These are phyloP conservation scores for Glossophaga mutica DNA, from an alignment of 2,797 vertebrate genomes.

Conservation along the genomic window DNA sequence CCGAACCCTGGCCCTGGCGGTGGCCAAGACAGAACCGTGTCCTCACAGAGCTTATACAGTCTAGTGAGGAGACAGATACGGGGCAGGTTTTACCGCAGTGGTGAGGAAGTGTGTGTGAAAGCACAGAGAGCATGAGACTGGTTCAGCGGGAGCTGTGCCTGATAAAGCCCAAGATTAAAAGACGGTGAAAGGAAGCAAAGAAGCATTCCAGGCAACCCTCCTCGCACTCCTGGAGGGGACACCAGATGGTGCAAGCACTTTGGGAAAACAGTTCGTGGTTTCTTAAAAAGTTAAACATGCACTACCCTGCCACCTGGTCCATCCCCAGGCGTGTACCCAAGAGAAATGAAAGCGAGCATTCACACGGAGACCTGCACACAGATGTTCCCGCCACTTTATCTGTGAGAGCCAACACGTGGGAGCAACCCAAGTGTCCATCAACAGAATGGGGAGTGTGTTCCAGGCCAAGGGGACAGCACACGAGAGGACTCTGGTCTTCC, in stretches of 20 bases:
- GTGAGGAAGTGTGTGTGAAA: not conserved
- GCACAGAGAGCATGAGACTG: not conserved
- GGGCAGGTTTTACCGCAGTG: not conserved
- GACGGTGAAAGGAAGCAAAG: not conserved
- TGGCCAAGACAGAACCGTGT: not conserved
- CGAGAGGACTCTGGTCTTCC: not conserved
- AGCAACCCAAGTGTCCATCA: not conserved
- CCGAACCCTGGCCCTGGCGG: not conserved
- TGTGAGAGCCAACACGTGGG: not conserved
- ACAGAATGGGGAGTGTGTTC: not conserved
- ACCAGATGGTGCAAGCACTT: not conserved
- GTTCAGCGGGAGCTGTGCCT: not conserved
- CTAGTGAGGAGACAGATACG: not conserved
- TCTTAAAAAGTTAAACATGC: not conserved
- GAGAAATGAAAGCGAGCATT: not conserved
- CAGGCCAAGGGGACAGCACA: not conserved
- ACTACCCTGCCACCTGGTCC: accelerated
- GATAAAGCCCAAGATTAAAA: not conserved
- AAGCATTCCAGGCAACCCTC: not conserved
- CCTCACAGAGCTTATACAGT: not conserved
- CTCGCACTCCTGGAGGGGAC: not conserved
- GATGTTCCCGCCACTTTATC: not conserved
- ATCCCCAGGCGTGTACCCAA: not conserved
- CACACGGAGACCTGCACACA: accelerated
- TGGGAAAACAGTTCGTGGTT: not conserved